phyloP scores from a whole-genome alignment of 2,797 vertebrate species.

The Aotus griseimembra region DNA sequence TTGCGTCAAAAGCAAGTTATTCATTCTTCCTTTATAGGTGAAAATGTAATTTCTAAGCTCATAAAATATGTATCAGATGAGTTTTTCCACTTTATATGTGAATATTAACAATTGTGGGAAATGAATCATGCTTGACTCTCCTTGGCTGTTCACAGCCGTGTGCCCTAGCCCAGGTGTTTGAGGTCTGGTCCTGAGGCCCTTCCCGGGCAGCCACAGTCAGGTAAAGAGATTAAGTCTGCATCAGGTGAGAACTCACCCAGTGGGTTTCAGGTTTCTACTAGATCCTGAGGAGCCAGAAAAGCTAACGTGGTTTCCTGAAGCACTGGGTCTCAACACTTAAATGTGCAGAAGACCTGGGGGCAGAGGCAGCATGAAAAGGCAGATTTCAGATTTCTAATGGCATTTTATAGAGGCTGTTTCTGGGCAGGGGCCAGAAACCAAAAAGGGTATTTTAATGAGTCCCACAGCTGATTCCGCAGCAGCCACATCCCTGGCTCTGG shows the following conservation, averaged over 20 bases:
- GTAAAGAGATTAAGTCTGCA: too few species aligned
- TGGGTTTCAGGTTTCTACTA: neutral
- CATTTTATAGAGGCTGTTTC: neutral
- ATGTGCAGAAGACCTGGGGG: neutral
- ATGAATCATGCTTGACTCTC: neutral
- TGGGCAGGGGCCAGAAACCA: neutral
- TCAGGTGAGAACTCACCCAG: neutral
- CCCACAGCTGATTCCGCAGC: neutral
- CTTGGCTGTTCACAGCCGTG: neutral
- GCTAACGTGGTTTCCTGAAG: neutral
- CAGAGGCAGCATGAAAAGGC: neutral
- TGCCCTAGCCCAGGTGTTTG: neutral
- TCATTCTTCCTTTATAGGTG: neutral
- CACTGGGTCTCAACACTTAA: neutral
- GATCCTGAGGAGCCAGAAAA: neutral
- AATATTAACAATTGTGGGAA: neutral
- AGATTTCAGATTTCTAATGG: neutral
- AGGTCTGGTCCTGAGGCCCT: neutral
- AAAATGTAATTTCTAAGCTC: conserved; percentile 1
- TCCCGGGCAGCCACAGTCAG: neutral
- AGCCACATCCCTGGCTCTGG: neutral
- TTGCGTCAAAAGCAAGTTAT: neutral
- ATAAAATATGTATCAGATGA: neutral
- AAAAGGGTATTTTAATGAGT: neutral
- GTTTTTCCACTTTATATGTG: neutral